Conservation (phyloP, 2,113 vertebrate genomes). For the Dunckerocampus dactyliophorus region DNA sequence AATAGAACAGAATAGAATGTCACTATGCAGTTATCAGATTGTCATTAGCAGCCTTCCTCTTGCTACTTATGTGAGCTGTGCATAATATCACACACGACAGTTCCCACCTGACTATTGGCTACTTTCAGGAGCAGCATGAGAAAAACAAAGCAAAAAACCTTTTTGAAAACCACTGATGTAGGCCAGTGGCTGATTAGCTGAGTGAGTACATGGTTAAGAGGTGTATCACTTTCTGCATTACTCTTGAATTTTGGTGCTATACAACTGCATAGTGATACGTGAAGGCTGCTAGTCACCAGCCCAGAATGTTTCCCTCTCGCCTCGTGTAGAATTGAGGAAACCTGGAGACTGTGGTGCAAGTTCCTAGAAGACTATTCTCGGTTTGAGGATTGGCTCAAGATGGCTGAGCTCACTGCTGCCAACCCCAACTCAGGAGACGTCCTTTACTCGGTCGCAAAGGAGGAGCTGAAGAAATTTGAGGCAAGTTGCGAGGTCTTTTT, state of each 20-base stretch:
- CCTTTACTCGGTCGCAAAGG: conserved; percentile 83
- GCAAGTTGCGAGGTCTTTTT: conserved; percentile 55
- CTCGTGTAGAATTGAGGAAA: conserved; percentile 86
- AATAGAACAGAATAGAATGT: neutral
- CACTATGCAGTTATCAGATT: no score
- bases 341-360: conserved; percentile 89
- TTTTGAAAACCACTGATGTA: no score
- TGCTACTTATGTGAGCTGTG: no score
- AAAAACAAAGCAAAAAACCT: no score
- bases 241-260: neutral
- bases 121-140: no score
- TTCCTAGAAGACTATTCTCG: conserved; percentile 89
- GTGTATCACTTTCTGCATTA: neutral
- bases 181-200: no score
- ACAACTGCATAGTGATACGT: neutral
- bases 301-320: neutral
- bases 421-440: conserved; percentile 85
- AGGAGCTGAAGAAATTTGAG: conserved; percentile 94
- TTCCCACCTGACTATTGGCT: no score
- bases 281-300: neutral
- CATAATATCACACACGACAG: no score
- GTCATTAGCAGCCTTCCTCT: no score
- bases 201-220: no score
- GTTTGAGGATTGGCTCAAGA: conserved; percentile 90
- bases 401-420: conserved; percentile 78